Percentiles rank a stretch among this genome's conserved stretches.
Conservation (phyloP, 2,113 vertebrate species). For the Paratilapia polleni region DNA sequence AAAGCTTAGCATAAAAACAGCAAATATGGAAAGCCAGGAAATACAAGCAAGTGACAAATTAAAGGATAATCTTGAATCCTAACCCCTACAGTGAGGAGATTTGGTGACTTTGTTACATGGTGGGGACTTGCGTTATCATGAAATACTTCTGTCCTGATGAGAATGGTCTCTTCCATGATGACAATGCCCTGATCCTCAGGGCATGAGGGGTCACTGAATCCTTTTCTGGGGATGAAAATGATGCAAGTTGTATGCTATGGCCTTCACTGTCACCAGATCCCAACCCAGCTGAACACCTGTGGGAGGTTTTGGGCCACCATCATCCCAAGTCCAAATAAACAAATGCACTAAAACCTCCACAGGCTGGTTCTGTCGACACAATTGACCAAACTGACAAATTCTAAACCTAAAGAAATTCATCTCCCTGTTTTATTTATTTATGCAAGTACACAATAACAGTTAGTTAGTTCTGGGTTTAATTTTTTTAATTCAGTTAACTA, state of each 20-base stretch:
- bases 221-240: neutral
- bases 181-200: neutral
- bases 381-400: neutral
- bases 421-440: neutral
- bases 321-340: neutral
- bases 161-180: neutral
- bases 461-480: neutral
- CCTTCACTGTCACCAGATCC: neutral
- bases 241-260: neutral
- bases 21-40: neutral
- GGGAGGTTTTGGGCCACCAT: neutral
- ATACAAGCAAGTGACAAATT: neutral
- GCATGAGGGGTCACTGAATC: neutral
- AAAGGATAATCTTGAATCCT: neutral
- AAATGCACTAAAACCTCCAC: neutral
- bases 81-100: accelerated
- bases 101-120: neutral
- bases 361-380: neutral
- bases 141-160: neutral
- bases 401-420: neutral
- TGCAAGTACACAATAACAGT: neutral
- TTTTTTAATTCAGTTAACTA: neutral
- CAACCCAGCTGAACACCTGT: neutral
- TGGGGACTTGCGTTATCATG: neutral
- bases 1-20: neutral